Percentiles rank a stretch among this genome's conserved stretches.
Evolutionary conservation across 1,140 invertebrate genomes (phyloP).

Genomic region (Drosophila nasuta): DNA sequence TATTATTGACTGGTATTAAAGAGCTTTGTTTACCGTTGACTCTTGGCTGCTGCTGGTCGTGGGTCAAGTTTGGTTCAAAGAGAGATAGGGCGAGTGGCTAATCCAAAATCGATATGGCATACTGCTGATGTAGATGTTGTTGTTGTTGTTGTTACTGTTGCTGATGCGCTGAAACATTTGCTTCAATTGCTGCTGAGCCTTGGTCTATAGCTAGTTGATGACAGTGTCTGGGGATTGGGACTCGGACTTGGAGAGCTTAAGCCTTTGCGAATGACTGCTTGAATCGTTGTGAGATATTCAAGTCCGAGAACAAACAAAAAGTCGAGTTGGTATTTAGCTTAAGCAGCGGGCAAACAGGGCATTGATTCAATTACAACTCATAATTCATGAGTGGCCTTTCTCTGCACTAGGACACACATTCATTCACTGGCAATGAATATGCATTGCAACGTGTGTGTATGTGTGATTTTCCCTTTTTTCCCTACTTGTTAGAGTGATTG

Average conservation of each 20-base stretch:
- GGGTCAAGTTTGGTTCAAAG: neutral
- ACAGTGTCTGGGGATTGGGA: conserved; percentile 16
- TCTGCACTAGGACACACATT: conserved; percentile 2
- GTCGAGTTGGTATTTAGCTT: conserved; percentile 12
- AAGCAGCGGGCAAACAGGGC: conserved; percentile 6
- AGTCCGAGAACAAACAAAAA: conserved; percentile 3
- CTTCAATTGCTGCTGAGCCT: conserved; percentile 5
- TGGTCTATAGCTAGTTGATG: conserved; percentile 17
- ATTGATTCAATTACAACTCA: conserved; percentile 59
- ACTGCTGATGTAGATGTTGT: conserved; percentile 3
- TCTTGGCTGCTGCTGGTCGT: neutral
- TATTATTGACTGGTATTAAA: conserved; percentile 1
- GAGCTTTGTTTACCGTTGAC: neutral
- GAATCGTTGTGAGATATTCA: conserved; percentile 23
- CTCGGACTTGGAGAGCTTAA: neutral
- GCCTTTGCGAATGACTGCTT: conserved; percentile 14
- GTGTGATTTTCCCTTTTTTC: conserved; percentile 47
- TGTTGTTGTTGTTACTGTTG: neutral
- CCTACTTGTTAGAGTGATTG: conserved; percentile 57
- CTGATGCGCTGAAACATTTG: conserved; percentile 7
- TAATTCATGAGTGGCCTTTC: conserved; percentile 55
- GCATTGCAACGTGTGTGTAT: conserved; percentile 7
- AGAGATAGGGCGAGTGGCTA: neutral
- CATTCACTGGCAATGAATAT: conserved; percentile 33
- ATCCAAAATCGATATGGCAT: conserved; percentile 19